Evolutionary conservation across 2,113 vertebrate genomes (phyloP).

Genomic region (Equus przewalskii): DNA sequence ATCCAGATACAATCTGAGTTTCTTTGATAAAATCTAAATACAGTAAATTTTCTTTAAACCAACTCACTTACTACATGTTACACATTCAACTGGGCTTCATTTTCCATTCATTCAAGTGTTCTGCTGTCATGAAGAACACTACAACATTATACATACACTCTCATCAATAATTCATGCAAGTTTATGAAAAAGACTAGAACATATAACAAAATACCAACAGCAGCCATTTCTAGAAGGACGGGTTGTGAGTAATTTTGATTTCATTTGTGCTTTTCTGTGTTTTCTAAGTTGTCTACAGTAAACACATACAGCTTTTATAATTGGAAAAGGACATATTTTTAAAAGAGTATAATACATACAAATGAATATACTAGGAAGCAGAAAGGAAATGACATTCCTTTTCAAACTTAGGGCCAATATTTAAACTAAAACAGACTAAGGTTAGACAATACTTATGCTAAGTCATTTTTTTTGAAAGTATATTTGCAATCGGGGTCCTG

Average conservation of each 20-base stretch:
- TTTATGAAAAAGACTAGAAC: conserved; percentile 27
- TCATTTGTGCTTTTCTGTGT: not conserved
- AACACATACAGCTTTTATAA: not conserved
- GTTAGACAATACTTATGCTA: not conserved
- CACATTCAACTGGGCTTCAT: not conserved
- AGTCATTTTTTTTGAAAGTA: not conserved
- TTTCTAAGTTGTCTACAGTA: not conserved
- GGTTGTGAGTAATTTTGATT: not conserved
- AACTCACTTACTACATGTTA: not conserved
- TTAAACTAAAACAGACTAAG: conserved; percentile 46
- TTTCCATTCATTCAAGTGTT: conserved; percentile 22
- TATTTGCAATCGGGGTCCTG: not conserved
- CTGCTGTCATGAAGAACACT: conserved; percentile 2
- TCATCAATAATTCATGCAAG: not conserved
- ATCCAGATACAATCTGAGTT: not conserved
- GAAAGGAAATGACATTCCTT: not conserved
- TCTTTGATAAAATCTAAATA: conserved; percentile 17
- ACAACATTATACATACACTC: conserved; percentile 44
- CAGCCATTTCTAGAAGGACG: not conserved
- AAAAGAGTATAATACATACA: not conserved
- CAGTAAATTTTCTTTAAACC: not conserved
- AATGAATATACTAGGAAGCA: conserved; percentile 1
- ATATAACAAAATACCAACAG: not conserved
- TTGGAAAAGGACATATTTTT: not conserved
- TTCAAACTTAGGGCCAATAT: conserved; percentile 20